Evolutionary conservation across 2,888 invertebrate species (phyloP), one percentile per base, ranked within the genome.

Genomic region (Cepaea hortensis): DNA sequence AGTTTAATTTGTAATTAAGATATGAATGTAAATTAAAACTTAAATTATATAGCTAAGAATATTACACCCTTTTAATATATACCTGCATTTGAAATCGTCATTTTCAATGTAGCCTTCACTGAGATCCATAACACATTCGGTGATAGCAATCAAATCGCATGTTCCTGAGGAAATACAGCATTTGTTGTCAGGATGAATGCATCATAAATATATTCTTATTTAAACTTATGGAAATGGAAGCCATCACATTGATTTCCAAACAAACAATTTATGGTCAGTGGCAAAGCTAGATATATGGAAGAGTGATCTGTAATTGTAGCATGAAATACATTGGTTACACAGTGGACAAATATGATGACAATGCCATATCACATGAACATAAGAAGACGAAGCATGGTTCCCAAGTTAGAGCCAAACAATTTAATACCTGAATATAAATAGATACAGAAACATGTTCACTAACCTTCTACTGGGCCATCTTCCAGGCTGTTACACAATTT

Each of bases 381-480:
- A n/a, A 20, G 5, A 18, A 68, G 5, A 7, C 3, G 68, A 68
- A 68, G 13, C 18, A n/a, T 6, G 13, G 11, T 68, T 11, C n/a
- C 5, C 18, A 55, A 55, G 55, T 9, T 55, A 55, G 55, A 6
- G 11, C 6, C 55, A 55, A 55, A 55, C 6, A 55, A 55, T 55
- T 6, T 55, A 55, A 55, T 55, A 55, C 55, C 11, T 55, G 55
- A 55, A 55, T 11, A 55, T 9, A 55, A 55, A 5, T 15, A 68
- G 65, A n/a, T 15, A 76, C 18, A 11, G 3, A 77, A 61, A 23
- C 20, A 3, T 11, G 35, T 35, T 35, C 18, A 70, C 35, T 35
- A 50, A 81, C 85, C 85, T 68, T 70, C 81, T 20, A 85, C 18
- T 15, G 85, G 85, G 23, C 85, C 85, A 85, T 85, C 48, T 18